phyloP scores from a whole-genome alignment of 1,140 invertebrate genomes.

The Drosophila pseudoobscura region DNA sequence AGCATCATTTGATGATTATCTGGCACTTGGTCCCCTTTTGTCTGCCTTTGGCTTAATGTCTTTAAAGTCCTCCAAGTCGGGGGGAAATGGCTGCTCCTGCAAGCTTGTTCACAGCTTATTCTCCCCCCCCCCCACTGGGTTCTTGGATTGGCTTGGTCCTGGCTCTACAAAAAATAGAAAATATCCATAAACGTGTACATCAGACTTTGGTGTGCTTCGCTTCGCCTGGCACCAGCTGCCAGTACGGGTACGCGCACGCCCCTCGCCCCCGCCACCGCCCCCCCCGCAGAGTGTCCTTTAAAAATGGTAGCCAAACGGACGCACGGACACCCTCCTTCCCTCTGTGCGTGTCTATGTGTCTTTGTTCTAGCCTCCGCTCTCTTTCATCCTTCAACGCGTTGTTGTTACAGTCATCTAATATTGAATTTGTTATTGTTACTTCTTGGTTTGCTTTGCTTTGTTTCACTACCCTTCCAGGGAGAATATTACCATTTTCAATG shows the following conservation, averaged over 20 bases:
- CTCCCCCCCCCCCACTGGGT: no score
- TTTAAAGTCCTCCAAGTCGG: conserved; percentile 31
- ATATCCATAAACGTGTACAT: conserved; percentile 67
- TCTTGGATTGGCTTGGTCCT: no score
- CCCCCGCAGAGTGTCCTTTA: no score
- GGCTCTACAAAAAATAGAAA: conserved; percentile 41
- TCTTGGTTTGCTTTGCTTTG: conserved; percentile 43
- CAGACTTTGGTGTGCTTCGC: conserved; percentile 34
- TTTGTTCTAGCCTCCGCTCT: background rate
- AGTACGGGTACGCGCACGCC: background rate
- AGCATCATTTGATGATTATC: conserved; percentile 43
- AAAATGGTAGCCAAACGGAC: no score
- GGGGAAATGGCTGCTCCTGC: no score
- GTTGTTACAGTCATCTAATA: conserved; percentile 74
- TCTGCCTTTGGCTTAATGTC: conserved; percentile 27
- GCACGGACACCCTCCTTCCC: background rate
- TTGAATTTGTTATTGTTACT: conserved; percentile 78
- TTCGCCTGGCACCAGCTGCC: conserved; percentile 46
- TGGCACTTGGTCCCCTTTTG: background rate
- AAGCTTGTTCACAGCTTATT: no score
- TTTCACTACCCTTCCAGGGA: conserved; percentile 8
- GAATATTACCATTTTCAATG: no score
- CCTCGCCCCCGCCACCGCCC: no score
- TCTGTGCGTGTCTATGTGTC: no score
- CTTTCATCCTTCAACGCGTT: conserved; percentile 52